phyloP scores from a whole-genome alignment of 1,140 invertebrate species.

The Rhagoletis pomonella region DNA sequence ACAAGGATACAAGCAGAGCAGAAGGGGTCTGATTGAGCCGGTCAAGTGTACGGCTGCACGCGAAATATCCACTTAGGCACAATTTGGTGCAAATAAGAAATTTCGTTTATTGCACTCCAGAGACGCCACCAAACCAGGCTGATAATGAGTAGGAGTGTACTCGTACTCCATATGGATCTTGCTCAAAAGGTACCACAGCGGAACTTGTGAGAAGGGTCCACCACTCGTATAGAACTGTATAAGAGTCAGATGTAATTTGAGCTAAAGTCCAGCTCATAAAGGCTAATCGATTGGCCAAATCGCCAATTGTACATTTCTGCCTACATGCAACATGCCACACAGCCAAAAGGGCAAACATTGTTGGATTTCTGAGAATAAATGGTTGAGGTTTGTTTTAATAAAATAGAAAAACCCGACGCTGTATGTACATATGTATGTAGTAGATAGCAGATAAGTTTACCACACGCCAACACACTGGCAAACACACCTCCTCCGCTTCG shows the following conservation, averaged over 20 bases:
- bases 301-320: background rate
- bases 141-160: background rate
- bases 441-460: background rate
- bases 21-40: background rate
- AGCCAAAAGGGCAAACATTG: background rate
- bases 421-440: background rate
- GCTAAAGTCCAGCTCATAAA: conserved; percentile 6
- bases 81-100: conserved; percentile 65
- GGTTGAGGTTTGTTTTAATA: background rate
- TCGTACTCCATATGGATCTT: no score
- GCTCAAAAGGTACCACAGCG: background rate
- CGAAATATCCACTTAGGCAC: conserved; percentile 67
- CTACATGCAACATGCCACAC: background rate
- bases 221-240: no score
- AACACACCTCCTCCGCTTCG: background rate
- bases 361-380: background rate
- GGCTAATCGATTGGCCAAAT: conserved; percentile 9
- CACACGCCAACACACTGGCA: background rate
- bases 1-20: background rate
- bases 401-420: no score
- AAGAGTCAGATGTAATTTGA: conserved; percentile 1
- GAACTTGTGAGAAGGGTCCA: background rate
- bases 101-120: conserved; percentile 69
- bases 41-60: background rate
- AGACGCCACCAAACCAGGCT: conserved; percentile 57